Base-by-base conservation (phyloP, 2,797 vertebrate species). In the Anguilla megastoma region DNA sequence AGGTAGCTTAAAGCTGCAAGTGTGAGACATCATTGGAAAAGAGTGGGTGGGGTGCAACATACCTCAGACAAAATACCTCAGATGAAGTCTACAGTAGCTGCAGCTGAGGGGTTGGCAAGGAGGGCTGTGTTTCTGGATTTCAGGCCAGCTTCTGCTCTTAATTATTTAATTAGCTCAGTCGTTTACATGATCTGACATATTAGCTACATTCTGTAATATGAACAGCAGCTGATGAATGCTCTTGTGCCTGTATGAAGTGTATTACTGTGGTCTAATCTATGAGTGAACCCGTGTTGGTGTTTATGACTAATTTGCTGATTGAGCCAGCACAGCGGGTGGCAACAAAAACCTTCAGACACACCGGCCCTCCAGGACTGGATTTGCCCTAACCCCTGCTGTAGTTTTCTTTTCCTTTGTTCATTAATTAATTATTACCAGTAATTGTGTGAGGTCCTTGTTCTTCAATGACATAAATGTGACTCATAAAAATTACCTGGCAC, bases 151-250 rank as follows among this genome's bases (percentile, higher is more conserved):
- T 69, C 24, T 69, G 63, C 63, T 69, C 63, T 69, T n/a, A 69
- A 69, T 69, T 69, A 27, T 69, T 69, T 6, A n/a, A 69, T 69
- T 69, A 69, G 63, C 24, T 0, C 63, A 69, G 21, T 69, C 63
- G 27, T 69, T 69, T 27, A 69, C 63, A 69, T 69, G 63, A 69
- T 69, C 24, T 27, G 63, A 69, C 63, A 69, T 69, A 69, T 69
- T 69, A 69, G 63, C 63, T 69, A 69, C 63, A 69, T 69, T 69
- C 63, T 69, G n/a, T 69, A n/a, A 69, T 27, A 69, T 69, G 63
- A 69, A 6, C 63, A 69, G 63, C 63, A 69, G 63, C 63, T 27
- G 63, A n/a, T 69, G 63, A 69, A 69, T 69, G 63, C 27, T 69
- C 63, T 69, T 69, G 63, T 27, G 63, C 4, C 24, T 69, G 24